These are phyloP conservation scores for Scolanthus callimorphus DNA, from an alignment of 92 coral and sea anemone species.

Conservation along the genomic window DNA sequence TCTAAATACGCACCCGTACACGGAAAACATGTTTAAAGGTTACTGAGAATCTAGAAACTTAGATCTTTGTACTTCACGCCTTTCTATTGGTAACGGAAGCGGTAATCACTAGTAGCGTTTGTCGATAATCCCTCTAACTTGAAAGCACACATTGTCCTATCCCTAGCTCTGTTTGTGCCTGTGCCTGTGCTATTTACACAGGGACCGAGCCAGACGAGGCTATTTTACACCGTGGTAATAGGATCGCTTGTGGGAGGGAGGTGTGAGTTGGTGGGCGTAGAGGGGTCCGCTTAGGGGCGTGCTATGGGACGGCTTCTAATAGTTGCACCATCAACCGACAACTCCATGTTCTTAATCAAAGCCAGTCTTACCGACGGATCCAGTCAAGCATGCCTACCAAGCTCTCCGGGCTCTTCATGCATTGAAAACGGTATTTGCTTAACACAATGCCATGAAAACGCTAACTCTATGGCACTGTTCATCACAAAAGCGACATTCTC, in stretches of 20 bases:
- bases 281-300: conserved; percentile 92
- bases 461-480: neutral
- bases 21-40: too few relatives aligned
- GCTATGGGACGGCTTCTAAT: conserved; percentile 66
- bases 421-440: neutral
- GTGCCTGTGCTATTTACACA: too few relatives aligned
- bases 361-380: conserved; percentile 16
- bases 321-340: conserved; percentile 68
- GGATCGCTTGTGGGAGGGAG: conserved; percentile 69
- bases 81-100: conserved; percentile 88
- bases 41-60: conserved; percentile 12
- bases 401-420: neutral
- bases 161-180: too few relatives aligned
- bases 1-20: conserved; percentile 16
- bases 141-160: conserved; percentile 1
- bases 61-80: conserved; percentile 67
- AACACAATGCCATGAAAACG: neutral
- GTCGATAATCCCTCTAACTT: conserved; percentile 22
- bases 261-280: conserved; percentile 75
- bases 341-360: conserved; percentile 33
- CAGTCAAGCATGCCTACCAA: conserved; percentile 22
- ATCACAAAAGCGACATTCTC: neutral
- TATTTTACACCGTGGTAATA: too few relatives aligned
- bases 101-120: conserved; percentile 36
- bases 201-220: too few relatives aligned